phyloP scores from a whole-genome alignment of 2,888 invertebrate species.

The Diadromus collaris region DNA sequence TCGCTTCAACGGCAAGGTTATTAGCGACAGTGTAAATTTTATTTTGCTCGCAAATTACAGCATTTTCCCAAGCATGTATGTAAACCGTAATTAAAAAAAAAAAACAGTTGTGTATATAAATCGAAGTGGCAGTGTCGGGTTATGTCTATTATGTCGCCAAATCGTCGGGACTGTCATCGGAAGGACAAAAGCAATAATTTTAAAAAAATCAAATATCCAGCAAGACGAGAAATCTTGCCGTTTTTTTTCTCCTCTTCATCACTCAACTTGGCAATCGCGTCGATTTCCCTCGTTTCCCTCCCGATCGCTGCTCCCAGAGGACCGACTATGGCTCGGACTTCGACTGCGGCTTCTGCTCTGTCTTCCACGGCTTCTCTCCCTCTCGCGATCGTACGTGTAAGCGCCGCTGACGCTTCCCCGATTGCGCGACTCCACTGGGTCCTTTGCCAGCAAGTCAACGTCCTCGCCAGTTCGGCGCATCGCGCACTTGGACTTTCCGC shows the following conservation, averaged over 20 bases:
- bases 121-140: slow-evolving; percentile 16
- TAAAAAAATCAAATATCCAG: slow-evolving; percentile 17
- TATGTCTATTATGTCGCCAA: neutral
- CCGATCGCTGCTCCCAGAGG: slow-evolving; percentile 69
- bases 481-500: slow-evolving; percentile 52
- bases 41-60: slow-evolving; percentile 49
- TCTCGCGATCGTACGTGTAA: slow-evolving; percentile 59
- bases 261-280: slow-evolving; percentile 49
- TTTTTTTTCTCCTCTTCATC: slow-evolving; percentile 8
- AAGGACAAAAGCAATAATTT: neutral
- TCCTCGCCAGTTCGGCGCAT: slow-evolving; percentile 50
- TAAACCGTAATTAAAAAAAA: slow-evolving; percentile 22
- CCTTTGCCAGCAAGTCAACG: slow-evolving; percentile 58
- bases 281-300: slow-evolving; percentile 62
- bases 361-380: slow-evolving; percentile 59
- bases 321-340: slow-evolving; percentile 66
- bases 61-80: slow-evolving; percentile 31
- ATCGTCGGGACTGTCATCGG: slow-evolving; percentile 12
- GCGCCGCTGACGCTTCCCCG: slow-evolving; percentile 44
- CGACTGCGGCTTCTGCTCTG: slow-evolving; percentile 68
- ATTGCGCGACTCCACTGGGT: slow-evolving; percentile 55
- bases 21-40: slow-evolving; percentile 51
- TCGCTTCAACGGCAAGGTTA: no score
- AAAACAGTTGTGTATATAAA: slow-evolving; percentile 26
- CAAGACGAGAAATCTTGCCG: neutral